Evolutionary conservation across 2,797 vertebrate species (phyloP).

Genomic region (Astyanax mexicanus): DNA sequence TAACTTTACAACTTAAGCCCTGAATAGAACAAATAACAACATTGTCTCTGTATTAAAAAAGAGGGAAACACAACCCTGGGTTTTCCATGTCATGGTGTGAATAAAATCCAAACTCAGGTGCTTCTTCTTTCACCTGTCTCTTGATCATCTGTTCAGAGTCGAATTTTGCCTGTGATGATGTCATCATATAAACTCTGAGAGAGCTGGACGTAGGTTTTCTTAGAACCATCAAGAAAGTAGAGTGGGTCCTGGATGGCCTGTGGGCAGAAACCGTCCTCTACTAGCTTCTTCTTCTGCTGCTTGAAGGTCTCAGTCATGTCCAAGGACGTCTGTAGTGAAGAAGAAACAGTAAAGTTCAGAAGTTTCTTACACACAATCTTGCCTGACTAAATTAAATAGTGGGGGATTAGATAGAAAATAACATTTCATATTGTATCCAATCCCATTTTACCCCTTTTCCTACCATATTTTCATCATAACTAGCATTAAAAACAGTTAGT

Average conservation of each 20-base stretch:
- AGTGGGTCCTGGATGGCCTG: conserved; percentile 69
- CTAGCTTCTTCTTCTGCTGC: conserved; percentile 85
- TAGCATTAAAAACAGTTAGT: too few species aligned
- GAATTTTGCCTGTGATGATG: conserved; percentile 76
- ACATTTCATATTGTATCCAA: too few species aligned
- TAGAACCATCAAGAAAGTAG: conserved; percentile 77
- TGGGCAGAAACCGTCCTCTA: conserved; percentile 83
- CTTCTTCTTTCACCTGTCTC: background rate
- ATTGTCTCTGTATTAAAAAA: background rate
- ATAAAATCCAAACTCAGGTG: background rate
- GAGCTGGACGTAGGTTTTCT: conserved; percentile 76
- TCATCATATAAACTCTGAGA: conserved; percentile 67
- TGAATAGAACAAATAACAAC: background rate
- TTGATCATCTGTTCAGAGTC: conserved; percentile 68
- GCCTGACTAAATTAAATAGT: background rate
- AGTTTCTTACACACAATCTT: background rate
- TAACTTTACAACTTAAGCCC: conserved; percentile 4
- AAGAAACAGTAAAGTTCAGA: conserved; percentile 29
- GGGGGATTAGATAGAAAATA: background rate
- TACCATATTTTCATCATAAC: too few species aligned
- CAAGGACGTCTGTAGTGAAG: conserved; percentile 74
- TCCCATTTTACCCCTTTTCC: too few species aligned
- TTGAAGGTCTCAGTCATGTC: conserved; percentile 90
- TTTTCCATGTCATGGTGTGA: background rate
- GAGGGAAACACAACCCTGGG: background rate